phyloP scores from a whole-genome alignment of 2,888 invertebrate genomes.

The Lampropteryx suffumata region DNA sequence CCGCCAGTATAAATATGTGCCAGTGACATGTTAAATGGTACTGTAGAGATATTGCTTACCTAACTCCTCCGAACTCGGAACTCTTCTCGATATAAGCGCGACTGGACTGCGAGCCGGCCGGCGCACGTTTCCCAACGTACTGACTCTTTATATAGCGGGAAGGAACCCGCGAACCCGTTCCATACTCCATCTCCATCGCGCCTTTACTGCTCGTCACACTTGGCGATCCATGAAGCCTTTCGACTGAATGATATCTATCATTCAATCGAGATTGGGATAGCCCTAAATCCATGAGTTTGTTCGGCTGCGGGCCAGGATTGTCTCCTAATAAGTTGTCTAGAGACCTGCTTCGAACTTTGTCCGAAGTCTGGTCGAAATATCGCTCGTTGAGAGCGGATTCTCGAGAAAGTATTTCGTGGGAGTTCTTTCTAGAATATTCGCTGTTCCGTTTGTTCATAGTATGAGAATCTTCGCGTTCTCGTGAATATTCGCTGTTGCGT shows the following conservation, averaged over 20 bases:
- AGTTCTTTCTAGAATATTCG: slow-evolving; percentile 85
- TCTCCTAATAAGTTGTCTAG: slow-evolving; percentile 91
- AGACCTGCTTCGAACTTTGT: slow-evolving; percentile 90
- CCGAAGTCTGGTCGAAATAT: slow-evolving; percentile 89
- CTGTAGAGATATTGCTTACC: slow-evolving; percentile 54
- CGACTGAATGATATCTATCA: slow-evolving; percentile 94
- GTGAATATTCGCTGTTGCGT: slow-evolving; percentile 18
- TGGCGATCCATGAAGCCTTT: slow-evolving; percentile 86
- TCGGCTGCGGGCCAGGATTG: slow-evolving; percentile 83
- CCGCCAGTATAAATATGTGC: too few species aligned
- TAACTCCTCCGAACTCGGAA: slow-evolving; percentile 87
- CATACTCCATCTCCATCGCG: slow-evolving; percentile 87
- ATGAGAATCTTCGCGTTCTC: slow-evolving; percentile 54
- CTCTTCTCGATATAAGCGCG: slow-evolving; percentile 93
- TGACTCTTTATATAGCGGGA: slow-evolving; percentile 93
- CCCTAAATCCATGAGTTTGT: slow-evolving; percentile 88
- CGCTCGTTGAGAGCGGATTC: slow-evolving; percentile 94
- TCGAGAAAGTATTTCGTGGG: slow-evolving; percentile 89
- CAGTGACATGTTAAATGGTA: too few species aligned
- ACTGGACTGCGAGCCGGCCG: slow-evolving; percentile 93
- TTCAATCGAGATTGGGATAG: slow-evolving; percentile 93
- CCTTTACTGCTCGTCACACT: slow-evolving; percentile 82
- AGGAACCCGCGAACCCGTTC: slow-evolving; percentile 81
- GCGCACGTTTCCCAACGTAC: slow-evolving; percentile 90
- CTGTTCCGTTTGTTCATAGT: slow-evolving; percentile 20